phyloP scores from a whole-genome alignment of 2,113 vertebrate species.

The Daphoenositta chrysoptera region DNA sequence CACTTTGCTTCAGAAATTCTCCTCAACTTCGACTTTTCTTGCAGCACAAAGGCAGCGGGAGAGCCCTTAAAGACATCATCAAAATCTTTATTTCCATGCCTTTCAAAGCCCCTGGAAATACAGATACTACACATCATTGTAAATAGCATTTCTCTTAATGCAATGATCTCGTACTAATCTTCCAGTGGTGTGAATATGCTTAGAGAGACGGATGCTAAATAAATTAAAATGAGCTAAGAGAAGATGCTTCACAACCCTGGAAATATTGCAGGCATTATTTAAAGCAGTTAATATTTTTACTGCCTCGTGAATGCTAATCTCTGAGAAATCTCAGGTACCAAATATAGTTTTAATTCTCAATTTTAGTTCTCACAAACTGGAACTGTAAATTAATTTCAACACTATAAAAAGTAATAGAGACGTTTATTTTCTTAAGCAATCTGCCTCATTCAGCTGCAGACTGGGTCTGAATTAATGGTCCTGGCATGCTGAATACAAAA shows the following conservation, averaged over 20 bases:
- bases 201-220: conserved; percentile 20
- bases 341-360: conserved; percentile 64
- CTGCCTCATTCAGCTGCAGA: conserved; percentile 38
- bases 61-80: neutral
- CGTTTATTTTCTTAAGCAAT: conserved; percentile 68
- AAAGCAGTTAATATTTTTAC: conserved; percentile 61
- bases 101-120: conserved; percentile 20
- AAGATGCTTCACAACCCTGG: conserved; percentile 32
- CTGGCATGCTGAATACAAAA: conserved; percentile 19
- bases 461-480: conserved; percentile 44
- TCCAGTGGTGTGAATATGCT: neutral
- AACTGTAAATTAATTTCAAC: conserved; percentile 61
- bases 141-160: conserved; percentile 53
- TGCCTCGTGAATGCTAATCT: conserved; percentile 50
- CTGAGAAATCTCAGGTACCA: conserved; percentile 35
- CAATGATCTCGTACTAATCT: conserved; percentile 22
- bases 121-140: neutral
- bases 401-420: conserved; percentile 54
- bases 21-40: neutral
- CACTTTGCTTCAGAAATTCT: neutral
- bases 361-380: conserved; percentile 46
- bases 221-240: conserved; percentile 35
- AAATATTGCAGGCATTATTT: conserved; percentile 60
- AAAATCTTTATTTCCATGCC: neutral
- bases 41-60: neutral